These are phyloP conservation scores for Prosapia bicincta DNA, from an alignment of 2,888 invertebrate species.

Conservation along the genomic window DNA sequence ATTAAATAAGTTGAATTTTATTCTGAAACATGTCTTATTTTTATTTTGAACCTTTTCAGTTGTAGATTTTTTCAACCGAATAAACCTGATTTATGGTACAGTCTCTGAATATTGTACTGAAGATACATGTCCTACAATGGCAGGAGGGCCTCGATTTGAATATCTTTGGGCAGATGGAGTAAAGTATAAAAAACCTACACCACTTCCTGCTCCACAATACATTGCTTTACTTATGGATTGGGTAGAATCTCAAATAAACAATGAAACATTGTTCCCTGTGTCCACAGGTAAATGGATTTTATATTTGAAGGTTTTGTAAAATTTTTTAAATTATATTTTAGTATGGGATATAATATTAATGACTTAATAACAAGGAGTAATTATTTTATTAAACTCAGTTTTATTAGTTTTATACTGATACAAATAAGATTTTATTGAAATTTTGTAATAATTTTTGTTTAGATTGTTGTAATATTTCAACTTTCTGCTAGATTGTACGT, in stretches of 20 bases:
- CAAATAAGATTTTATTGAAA: too few relatives aligned
- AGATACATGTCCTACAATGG: slow-evolving; percentile 84
- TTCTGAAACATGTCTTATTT: too few relatives aligned
- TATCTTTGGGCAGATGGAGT: slow-evolving; percentile 88
- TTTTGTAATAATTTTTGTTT: too few relatives aligned
- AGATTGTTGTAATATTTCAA: too few relatives aligned
- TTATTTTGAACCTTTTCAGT: slow-evolving; percentile 61
- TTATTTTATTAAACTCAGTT: too few relatives aligned
- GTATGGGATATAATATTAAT: too few relatives aligned
- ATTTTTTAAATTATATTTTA: too few relatives aligned
- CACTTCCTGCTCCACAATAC: slow-evolving; percentile 79
- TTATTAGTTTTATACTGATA: too few relatives aligned
- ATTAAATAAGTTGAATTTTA: too few relatives aligned
- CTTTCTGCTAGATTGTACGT: too few relatives aligned
- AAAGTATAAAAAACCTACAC: slow-evolving; percentile 71
- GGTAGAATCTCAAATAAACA: slow-evolving; percentile 87
- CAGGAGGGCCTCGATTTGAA: slow-evolving; percentile 83
- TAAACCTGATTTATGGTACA: slow-evolving; percentile 88
- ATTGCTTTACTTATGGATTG: slow-evolving; percentile 85
- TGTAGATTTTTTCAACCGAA: slow-evolving; percentile 91
- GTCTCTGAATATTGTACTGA: slow-evolving; percentile 81
- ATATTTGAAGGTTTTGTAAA: too few relatives aligned
- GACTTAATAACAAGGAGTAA: too few relatives aligned
- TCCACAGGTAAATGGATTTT: slow-evolving; percentile 70
- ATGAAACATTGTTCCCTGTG: slow-evolving; percentile 81